Base-by-base conservation (phyloP, 1,140 invertebrate genomes). In the Lordiphosa mommai region DNA sequence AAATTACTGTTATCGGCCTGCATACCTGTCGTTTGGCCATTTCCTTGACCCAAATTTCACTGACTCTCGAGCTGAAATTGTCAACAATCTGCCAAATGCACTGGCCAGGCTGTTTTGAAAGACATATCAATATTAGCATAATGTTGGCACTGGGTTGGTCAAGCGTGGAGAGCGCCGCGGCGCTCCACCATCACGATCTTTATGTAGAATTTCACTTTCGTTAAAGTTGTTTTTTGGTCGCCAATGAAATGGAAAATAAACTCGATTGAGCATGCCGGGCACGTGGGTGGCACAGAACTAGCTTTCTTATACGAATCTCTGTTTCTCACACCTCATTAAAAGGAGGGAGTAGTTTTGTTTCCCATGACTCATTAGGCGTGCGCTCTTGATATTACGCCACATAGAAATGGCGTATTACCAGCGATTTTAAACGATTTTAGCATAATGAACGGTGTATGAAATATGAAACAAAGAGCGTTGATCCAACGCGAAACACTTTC, bases 31-130 rank as follows among this genome's bases (percentile, higher is more conserved):
- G 72, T 71, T 82, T 84, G 80, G 63, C 72, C 29, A 84, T 84
- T 84, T 84, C 77, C 77, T 84, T 84, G 77, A 84, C 77, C 77
- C 57, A 77, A 77, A 84, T 84, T 84, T 84, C 77, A 77, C 77
- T 72, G 59, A 41, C 20, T 23, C 20, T 48, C 50, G 13, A 47
- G 14, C 23, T 27, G 34, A 10, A 13, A 37, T 65, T 65, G 66
- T 59, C 66, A 69, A 69, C 50, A 57, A 34, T 7, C 14, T 30
- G 17, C 17, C 3, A 20, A 4, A 2, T 36, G 38, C 20, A 23
- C 27, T 20, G 27, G 36, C 29, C 44, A 27, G 43, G 43, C 16
- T 16, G 17, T 20, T 41, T 64, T 32, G 40, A 49, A 61, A 41
- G 57, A 41, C 61, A 43, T 16, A 57, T 14, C 30, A n/a, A 59